Evolutionary conservation across 1,140 invertebrate genomes (phyloP), one percentile per base, ranked within the genome.

Genomic region (Drosophila ogumai): DNA sequence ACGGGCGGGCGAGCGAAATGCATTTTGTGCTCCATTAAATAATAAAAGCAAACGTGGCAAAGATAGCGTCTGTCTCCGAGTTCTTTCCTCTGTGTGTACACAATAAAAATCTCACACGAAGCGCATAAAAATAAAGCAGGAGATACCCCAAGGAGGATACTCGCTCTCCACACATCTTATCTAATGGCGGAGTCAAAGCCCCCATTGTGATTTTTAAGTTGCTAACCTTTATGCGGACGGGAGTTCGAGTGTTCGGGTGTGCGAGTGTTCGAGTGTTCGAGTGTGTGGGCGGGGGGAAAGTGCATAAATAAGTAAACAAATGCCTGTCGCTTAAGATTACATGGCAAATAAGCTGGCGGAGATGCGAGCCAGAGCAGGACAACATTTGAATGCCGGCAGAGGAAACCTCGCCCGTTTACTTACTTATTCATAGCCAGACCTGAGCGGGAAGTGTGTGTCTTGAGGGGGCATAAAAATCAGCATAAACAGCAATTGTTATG

Each of bases 21-120:
- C 85, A 90, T 90, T 90, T 90, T 90, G 85, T 90, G 85, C 85
- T 90, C 85, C 85, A 90, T 90, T 90, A 90, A 90, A 90, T 90
- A 90, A 90, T 90, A 90, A 90, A 90, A 90, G 85, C 85, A 81
- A 88, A 90, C 85, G 86, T 90, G 86, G 86, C 86, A 85, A 36
- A 76, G 82, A 86, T 81, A 85, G 81, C 78, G 68, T 61, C 80
- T 81, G 82, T 80, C 67, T 73, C 75, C 58, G 69, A 82, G 69
- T 50, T 57, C 65, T 32, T 47, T 72, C 22, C 67, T 66, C 67
- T 44, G 72, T 76, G 79, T 84, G 61, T 75, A 90, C 85, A 88
- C 85, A 88, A 88, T 88, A 88, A 88, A 88, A 88, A 88, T 90
- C 85, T 90, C 82, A 88, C 85, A 88, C 85, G 85, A 88, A 88